Conservation (phyloP, 2,113 vertebrate genomes). For the Dermatemys mawii region DNA sequence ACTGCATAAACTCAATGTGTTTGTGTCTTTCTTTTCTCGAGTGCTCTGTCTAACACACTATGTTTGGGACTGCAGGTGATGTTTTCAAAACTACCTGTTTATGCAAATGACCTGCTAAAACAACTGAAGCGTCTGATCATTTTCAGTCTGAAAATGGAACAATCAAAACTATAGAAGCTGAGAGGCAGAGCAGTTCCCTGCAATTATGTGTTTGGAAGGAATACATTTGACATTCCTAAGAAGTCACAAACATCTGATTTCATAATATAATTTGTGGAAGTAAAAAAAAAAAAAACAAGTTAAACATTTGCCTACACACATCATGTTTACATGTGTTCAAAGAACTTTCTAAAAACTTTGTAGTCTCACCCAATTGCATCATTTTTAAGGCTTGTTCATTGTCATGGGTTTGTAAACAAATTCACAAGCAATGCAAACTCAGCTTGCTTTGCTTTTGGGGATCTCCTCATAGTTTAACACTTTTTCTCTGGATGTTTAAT, state of each 20-base stretch:
- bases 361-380: slow-evolving; percentile 73
- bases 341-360: slow-evolving; percentile 82
- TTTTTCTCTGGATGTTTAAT: slow-evolving; percentile 72
- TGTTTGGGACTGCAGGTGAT: slow-evolving; percentile 69
- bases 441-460: slow-evolving; percentile 77
- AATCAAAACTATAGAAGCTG: slow-evolving; percentile 72
- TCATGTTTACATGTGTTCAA: slow-evolving; percentile 82
- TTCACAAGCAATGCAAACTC: slow-evolving; percentile 73
- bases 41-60: slow-evolving; percentile 18
- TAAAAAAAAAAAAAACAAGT: slow-evolving; percentile 84
- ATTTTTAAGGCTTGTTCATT: slow-evolving; percentile 76
- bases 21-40: slow-evolving; percentile 4
- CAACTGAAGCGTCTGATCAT: slow-evolving; percentile 64
- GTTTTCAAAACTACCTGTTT: slow-evolving; percentile 51
- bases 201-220: slow-evolving; percentile 83
- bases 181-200: slow-evolving; percentile 73
- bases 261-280: slow-evolving; percentile 83
- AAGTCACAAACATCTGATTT: slow-evolving; percentile 82
- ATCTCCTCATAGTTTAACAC: slow-evolving; percentile 72
- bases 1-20: slow-evolving; percentile 20
- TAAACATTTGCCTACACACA: slow-evolving; percentile 82
- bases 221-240: slow-evolving; percentile 82
- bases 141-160: slow-evolving; percentile 73
- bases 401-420: slow-evolving; percentile 75
- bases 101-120: slow-evolving; percentile 56